Conservation (phyloP, 2,888 invertebrate species). For the Schrankia costaestrigalis region DNA sequence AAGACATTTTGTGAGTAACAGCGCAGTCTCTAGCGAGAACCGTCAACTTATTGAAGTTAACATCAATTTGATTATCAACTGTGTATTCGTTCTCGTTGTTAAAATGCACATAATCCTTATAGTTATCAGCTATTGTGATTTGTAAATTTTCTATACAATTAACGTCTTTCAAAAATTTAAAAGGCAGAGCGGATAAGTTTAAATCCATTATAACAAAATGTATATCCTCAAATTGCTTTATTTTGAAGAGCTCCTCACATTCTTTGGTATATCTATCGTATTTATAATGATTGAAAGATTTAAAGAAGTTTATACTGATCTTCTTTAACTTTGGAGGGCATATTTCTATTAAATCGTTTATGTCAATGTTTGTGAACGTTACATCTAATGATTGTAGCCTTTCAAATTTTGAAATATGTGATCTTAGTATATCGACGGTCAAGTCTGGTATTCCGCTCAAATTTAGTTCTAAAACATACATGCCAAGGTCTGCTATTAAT, state of each 20-base stretch:
- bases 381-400: slow-evolving; percentile 38
- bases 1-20: slow-evolving; percentile 34
- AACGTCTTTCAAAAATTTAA: slow-evolving; percentile 35
- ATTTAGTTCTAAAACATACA: slow-evolving; percentile 35
- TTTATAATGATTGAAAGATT: slow-evolving; percentile 23
- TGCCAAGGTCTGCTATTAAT: slow-evolving; percentile 30
- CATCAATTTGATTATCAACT: slow-evolving; percentile 11
- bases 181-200: slow-evolving; percentile 31
- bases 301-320: slow-evolving; percentile 43
- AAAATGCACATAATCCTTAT: slow-evolving; percentile 31
- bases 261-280: slow-evolving; percentile 24
- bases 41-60: slow-evolving; percentile 26
- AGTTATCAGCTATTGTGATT: slow-evolving; percentile 42
- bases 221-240: slow-evolving; percentile 30
- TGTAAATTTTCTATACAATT: slow-evolving; percentile 31
- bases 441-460: slow-evolving; percentile 40
- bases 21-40: slow-evolving; percentile 39
- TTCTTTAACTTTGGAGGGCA: slow-evolving; percentile 35
- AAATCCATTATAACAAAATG: slow-evolving; percentile 44
- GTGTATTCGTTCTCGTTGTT: slow-evolving; percentile 10
- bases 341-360: slow-evolving; percentile 35
- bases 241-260: slow-evolving; percentile 30
- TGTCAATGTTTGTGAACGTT: slow-evolving; percentile 42
- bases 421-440: slow-evolving; percentile 28
- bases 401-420: slow-evolving; percentile 26